phyloP scores from a whole-genome alignment of 2,113 vertebrate genomes.

The Trachemys scripta region DNA sequence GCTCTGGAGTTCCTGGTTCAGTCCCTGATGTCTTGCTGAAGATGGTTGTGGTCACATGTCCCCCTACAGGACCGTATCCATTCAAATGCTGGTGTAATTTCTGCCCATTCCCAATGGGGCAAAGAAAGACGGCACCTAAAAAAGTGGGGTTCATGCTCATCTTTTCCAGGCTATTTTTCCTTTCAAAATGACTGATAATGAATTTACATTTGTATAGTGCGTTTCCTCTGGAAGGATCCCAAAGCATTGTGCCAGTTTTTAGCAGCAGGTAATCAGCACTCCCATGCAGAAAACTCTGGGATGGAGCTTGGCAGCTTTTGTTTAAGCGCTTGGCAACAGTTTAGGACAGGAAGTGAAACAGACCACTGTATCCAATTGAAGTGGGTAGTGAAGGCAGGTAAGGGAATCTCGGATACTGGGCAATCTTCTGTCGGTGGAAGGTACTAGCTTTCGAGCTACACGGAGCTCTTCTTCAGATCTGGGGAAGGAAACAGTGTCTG shows the following conservation, averaged over 20 bases:
- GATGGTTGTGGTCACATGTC: neutral
- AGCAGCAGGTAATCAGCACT: neutral
- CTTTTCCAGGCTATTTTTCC: neutral
- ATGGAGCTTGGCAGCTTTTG: neutral
- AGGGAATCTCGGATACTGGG: neutral
- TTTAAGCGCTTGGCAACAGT: neutral
- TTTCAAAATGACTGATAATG: neutral
- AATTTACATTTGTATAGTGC: neutral
- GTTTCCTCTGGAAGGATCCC: neutral
- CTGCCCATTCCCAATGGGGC: neutral
- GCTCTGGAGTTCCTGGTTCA: no score
- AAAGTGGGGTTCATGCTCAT: neutral
- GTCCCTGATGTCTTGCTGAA: neutral
- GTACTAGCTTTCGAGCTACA: neutral
- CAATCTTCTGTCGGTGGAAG: neutral
- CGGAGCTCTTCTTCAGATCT: neutral
- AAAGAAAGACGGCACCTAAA: neutral
- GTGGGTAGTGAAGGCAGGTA: neutral
- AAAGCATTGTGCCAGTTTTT: neutral
- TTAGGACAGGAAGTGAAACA: neutral
- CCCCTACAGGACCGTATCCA: neutral
- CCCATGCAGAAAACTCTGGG: neutral
- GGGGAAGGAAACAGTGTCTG: neutral
- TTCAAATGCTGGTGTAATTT: neutral
- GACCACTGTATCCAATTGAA: neutral